Conservation (phyloP, 2,888 invertebrate genomes). For the Drosophila siamana region DNA sequence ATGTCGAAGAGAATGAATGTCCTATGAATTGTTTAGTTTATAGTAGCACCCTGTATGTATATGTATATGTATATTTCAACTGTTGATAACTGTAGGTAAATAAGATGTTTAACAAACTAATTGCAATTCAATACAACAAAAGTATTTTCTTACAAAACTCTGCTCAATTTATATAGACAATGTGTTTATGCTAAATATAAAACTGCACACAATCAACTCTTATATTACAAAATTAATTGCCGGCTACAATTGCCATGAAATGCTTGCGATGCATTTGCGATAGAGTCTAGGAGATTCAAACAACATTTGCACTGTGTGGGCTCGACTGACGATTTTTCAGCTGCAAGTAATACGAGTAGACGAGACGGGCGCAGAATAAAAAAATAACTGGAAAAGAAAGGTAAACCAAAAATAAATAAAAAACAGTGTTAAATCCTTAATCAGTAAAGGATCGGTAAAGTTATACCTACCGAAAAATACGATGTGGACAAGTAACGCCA, state of each 20-base stretch:
- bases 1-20: slow-evolving; percentile 30
- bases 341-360: slow-evolving; percentile 72
- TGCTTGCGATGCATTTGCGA: neutral
- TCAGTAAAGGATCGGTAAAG: neutral
- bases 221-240: slow-evolving; percentile 25
- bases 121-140: slow-evolving; percentile 44
- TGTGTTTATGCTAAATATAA: slow-evolving; percentile 5
- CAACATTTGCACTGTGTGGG: slow-evolving; percentile 65
- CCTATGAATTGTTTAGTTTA: slow-evolving; percentile 55
- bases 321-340: slow-evolving; percentile 60
- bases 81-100: slow-evolving; percentile 76
- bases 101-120: slow-evolving; percentile 55
- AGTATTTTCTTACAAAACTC: slow-evolving; percentile 34
- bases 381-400: slow-evolving; percentile 49
- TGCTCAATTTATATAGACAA: neutral
- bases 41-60: slow-evolving; percentile 65
- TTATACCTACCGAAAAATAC: slow-evolving; percentile 61
- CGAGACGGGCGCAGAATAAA: slow-evolving; percentile 64
- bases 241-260: slow-evolving; percentile 13
- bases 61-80: slow-evolving; percentile 68
- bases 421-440: neutral
- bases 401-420: neutral
- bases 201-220: slow-evolving; percentile 34
- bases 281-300: slow-evolving; percentile 43
- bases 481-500: slow-evolving; percentile 59